Evolutionary conservation across 1,140 invertebrate genomes (phyloP), one percentile per base, ranked within the genome.

Genomic region (Ericerus pela): DNA sequence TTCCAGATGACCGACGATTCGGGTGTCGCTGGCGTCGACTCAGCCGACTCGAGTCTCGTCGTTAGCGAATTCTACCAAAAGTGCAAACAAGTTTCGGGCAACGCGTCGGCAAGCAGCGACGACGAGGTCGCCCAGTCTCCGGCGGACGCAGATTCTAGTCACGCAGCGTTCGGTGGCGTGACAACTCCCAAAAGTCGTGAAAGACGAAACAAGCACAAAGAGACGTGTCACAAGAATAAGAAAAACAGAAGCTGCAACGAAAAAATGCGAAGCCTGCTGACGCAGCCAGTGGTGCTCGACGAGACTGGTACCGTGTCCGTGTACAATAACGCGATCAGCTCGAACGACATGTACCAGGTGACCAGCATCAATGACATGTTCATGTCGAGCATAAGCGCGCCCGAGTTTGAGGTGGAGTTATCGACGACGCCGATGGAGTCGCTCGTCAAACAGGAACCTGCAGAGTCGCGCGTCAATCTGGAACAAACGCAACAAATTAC

Each of bases 401-500:
- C 41, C 8, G 41, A 47, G 16, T 47, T 24, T 24, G 41, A 47
- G 16, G 41, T 47, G 4, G 41, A 47, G 14, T 24, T 47, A 24
- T 18, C 22, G 16, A 47, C 41, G 12, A 47, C 41, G 41, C 41
- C 41, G 16, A 12, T 47, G 41, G 41, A 47, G 8, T 24, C 22
- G 22, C 14, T 47, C 2, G 26, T 24, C 18, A 47, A 47, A 22
- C 41, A 47, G 26, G 41, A 47, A n/a, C 41, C 41, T 8, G 11
- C 26, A 24, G 41, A 47, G 8, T 24, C 22, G 22, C 14, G 22
- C 2, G 26, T 24, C 18, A 47, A 47, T 10, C 41, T 24, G 26
- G 41, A 47, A n/a, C n/a, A n/a, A n/a, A n/a, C n/a, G n/a, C n/a
- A n/a, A 8, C 41, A 47, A 24, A 47, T 47, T 5, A 47, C 41